Evolutionary conservation across 2,888 invertebrate genomes (phyloP).

Genomic region (Sarcophaga subvicina): DNA sequence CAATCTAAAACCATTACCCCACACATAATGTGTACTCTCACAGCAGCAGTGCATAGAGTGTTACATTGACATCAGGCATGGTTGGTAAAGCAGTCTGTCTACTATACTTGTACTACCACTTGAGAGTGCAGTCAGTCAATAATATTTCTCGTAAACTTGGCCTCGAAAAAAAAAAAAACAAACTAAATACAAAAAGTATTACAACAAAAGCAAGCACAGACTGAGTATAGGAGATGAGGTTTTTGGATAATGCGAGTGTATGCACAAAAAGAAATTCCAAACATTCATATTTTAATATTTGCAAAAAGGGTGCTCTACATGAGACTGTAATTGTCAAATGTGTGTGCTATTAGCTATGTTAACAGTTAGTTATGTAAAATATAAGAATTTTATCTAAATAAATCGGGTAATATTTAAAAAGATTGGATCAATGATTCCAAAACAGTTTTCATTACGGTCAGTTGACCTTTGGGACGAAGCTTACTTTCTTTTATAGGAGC

Average conservation of each 20-base stretch:
- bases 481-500: too few relatives aligned
- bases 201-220: constrained; percentile 54
- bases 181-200: constrained; percentile 65
- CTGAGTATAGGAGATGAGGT: constrained; percentile 19
- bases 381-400: too few relatives aligned
- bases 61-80: constrained; percentile 19
- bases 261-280: constrained; percentile 30
- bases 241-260: constrained; percentile 22
- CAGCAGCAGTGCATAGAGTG: not conserved
- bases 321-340: constrained; percentile 37
- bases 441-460: too few relatives aligned
- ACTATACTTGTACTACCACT: constrained; percentile 44
- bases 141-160: constrained; percentile 75
- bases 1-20: constrained; percentile 11
- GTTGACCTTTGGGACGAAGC: too few relatives aligned
- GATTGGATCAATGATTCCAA: too few relatives aligned
- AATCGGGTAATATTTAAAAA: too few relatives aligned
- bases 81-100: constrained; percentile 29
- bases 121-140: constrained; percentile 64
- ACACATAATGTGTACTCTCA: constrained; percentile 3
- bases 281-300: constrained; percentile 32
- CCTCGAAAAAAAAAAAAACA: constrained; percentile 76
- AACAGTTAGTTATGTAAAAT: not conserved
- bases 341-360: not conserved
- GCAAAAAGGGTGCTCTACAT: not conserved